Conservation (phyloP, 2,888 invertebrate species). For the Andrena camellia region DNA sequence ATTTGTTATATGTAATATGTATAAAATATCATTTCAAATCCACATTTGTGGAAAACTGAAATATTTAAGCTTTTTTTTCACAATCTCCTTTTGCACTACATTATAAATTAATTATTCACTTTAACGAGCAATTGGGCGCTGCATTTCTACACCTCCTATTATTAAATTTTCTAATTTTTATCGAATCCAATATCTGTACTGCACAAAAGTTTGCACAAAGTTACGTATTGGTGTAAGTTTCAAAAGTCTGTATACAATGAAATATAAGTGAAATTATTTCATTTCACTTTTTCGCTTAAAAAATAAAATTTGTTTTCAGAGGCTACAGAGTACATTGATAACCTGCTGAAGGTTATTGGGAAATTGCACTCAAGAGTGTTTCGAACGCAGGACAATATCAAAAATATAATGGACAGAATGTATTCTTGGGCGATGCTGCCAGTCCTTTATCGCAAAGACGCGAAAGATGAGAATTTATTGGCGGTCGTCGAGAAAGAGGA, state of each 20-base stretch:
- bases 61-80: no score
- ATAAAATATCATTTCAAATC: no score
- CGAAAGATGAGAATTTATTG: conserved; percentile 87
- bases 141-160: not conserved
- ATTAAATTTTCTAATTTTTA: not conserved
- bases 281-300: not conserved
- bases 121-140: no score
- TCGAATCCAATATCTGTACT: not conserved
- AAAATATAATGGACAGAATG: conserved; percentile 87
- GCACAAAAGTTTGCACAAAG: not conserved
- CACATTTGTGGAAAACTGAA: no score
- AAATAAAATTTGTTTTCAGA: conserved; percentile 86
- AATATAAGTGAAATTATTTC: no score
- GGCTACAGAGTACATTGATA: conserved; percentile 90
- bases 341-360: conserved; percentile 89
- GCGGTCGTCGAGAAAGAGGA: conserved; percentile 87
- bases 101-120: no score
- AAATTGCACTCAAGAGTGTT: conserved; percentile 90
- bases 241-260: no score
- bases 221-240: no score
- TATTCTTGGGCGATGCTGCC: conserved; percentile 91
- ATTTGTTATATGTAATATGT: no score
- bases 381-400: conserved; percentile 89
- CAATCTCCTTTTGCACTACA: no score
- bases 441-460: conserved; percentile 91